Conservation (phyloP, 2,888 invertebrate species). For the Limnephilus marmoratus region DNA sequence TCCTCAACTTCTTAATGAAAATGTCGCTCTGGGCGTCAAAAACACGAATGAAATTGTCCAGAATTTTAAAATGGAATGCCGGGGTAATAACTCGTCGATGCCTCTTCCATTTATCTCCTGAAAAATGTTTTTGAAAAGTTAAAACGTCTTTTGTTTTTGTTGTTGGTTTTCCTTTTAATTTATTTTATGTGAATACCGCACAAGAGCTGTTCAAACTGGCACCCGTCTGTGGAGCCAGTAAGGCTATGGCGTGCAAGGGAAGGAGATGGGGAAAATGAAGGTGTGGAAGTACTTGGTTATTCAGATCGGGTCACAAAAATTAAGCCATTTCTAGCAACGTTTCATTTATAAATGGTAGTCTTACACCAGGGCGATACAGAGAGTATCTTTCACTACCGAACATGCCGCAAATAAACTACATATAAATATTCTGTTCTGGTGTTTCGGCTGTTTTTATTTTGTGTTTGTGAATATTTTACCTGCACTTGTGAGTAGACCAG, state of each 20-base stretch:
- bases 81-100: constrained; percentile 86
- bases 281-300: too few relatives aligned
- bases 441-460: neutral
- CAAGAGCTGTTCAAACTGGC: too few relatives aligned
- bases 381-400: too few relatives aligned
- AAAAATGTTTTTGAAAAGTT: neutral
- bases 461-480: constrained; percentile 52
- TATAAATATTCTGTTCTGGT: too few relatives aligned
- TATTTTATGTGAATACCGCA: neutral
- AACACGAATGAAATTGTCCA: constrained; percentile 83
- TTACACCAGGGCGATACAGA: too few relatives aligned
- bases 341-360: too few relatives aligned
- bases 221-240: too few relatives aligned
- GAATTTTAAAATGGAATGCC: constrained; percentile 87
- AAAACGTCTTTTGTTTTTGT: neutral
- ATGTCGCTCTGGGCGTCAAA: constrained; percentile 81
- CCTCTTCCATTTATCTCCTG: constrained; percentile 79
- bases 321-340: too few relatives aligned
- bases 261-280: too few relatives aligned
- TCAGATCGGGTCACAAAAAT: too few relatives aligned
- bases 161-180: neutral
- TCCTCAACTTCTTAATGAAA: constrained; percentile 77
- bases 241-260: too few relatives aligned
- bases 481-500: constrained; percentile 66
- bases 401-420: too few relatives aligned